phyloP scores from a whole-genome alignment of 2,888 invertebrate genomes.

The Latrodectus elegans region DNA sequence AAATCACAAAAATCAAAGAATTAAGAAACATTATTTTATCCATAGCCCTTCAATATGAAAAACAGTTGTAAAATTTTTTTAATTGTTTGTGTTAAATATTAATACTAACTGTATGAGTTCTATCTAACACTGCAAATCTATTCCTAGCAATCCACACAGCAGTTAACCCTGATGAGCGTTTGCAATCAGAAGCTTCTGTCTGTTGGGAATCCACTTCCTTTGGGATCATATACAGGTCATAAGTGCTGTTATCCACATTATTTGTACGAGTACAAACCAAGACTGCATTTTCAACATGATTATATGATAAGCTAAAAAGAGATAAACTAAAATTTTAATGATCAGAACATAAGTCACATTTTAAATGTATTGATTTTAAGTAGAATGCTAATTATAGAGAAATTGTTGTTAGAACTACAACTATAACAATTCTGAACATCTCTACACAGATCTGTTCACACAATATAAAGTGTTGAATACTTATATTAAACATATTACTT shows the following conservation, averaged over 20 bases:
- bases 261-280: conserved; percentile 88
- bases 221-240: conserved; percentile 93
- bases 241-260: conserved; percentile 91
- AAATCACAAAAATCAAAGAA: too few species aligned
- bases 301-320: conserved; percentile 89
- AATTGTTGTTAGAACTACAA: neutral
- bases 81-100: neutral
- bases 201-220: conserved; percentile 81
- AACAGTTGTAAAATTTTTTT: too few species aligned
- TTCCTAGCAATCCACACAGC: conserved; percentile 98
- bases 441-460: neutral
- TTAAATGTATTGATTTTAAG: neutral
- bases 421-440: neutral
- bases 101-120: conserved; percentile 86
- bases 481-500: too few species aligned
- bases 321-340: neutral
- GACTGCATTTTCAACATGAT: conserved; percentile 97
- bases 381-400: conserved; percentile 12
- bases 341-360: too few species aligned
- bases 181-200: conserved; percentile 81
- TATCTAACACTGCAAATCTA: conserved; percentile 96
- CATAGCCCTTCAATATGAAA: too few species aligned
- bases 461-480: too few species aligned
- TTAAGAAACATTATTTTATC: too few species aligned
- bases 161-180: conserved; percentile 90